These are phyloP conservation scores for Arizona elegans DNA, from an alignment of 2,113 vertebrate genomes.

Conservation along the genomic window DNA sequence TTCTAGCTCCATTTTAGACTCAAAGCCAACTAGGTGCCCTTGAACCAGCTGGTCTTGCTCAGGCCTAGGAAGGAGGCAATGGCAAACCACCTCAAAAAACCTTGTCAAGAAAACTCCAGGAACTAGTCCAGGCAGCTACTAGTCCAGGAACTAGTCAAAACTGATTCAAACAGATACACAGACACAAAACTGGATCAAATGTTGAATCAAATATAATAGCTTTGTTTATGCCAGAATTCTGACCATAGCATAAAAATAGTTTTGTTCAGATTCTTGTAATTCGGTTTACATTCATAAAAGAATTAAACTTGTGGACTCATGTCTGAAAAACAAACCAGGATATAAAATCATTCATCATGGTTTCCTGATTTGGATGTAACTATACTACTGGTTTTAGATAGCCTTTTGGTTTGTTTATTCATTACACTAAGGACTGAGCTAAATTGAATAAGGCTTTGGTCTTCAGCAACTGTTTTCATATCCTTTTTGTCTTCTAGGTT, in stretches of 20 bases:
- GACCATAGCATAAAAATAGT: not conserved
- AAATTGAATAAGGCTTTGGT: not conserved
- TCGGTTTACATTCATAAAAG: not conserved
- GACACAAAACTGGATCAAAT: not conserved
- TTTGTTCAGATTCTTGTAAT: not conserved
- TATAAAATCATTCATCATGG: not conserved
- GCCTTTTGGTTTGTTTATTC: not conserved
- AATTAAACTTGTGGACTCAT: not conserved
- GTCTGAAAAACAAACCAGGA: not conserved
- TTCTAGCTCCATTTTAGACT: not conserved
- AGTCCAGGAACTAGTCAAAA: too few species aligned
- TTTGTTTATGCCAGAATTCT: not conserved
- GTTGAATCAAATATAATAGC: not conserved
- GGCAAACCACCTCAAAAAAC: not conserved
- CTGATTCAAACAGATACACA: not conserved
- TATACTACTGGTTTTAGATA: not conserved
- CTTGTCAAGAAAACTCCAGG: not conserved
- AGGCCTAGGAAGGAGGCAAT: not conserved
- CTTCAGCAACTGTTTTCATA: not conserved
- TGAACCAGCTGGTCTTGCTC: not conserved
- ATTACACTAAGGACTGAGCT: not conserved
- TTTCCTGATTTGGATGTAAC: not conserved
- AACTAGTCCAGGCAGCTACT: not conserved
- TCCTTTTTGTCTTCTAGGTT: constrained; percentile 69
- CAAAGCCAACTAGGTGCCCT: not conserved